phyloP scores from a whole-genome alignment of 1,140 invertebrate genomes.

The Zophobas morio region DNA sequence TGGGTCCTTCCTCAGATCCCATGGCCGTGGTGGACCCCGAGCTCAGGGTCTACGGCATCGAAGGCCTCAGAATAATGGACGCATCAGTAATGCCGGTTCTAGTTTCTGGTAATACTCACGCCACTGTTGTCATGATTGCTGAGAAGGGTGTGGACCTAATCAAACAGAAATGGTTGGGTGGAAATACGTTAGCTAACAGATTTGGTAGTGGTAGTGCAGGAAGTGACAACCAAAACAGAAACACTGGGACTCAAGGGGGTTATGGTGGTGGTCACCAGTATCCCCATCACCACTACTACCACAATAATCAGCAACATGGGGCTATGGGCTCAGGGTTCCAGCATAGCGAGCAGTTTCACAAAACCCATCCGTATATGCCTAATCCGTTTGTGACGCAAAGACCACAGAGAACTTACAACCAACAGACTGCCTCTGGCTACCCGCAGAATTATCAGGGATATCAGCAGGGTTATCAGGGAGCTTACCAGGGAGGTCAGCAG shows the following conservation, averaged over 20 bases:
- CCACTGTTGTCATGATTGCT: conserved; percentile 87
- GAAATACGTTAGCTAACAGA: conserved; percentile 12
- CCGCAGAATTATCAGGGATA: conserved; percentile 20
- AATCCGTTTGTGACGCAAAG: conserved; percentile 35
- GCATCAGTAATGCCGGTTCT: conserved; percentile 85
- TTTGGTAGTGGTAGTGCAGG: conserved; percentile 6
- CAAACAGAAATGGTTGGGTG: conserved; percentile 74
- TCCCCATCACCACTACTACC: conserved; percentile 4
- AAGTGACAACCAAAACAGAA: neutral
- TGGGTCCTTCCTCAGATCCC: conserved; percentile 80
- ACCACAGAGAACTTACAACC: conserved; percentile 15
- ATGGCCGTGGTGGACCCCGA: conserved; percentile 81
- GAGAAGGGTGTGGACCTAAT: conserved; percentile 86
- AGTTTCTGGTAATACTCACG: conserved; percentile 85
- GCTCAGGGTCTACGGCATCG: conserved; percentile 79
- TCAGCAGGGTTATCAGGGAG: neutral
- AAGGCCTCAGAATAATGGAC: conserved; percentile 81
- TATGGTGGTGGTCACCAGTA: neutral
- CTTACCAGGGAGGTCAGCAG: neutral
- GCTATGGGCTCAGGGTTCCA: conserved; percentile 3
- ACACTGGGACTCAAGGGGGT: neutral
- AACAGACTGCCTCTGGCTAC: neutral
- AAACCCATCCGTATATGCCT: conserved; percentile 33
- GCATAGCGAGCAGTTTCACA: conserved; percentile 35
- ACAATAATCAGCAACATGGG: conserved; percentile 15